Conservation (phyloP, 2,888 invertebrate species). For the Lasioglossum zephyrum region DNA sequence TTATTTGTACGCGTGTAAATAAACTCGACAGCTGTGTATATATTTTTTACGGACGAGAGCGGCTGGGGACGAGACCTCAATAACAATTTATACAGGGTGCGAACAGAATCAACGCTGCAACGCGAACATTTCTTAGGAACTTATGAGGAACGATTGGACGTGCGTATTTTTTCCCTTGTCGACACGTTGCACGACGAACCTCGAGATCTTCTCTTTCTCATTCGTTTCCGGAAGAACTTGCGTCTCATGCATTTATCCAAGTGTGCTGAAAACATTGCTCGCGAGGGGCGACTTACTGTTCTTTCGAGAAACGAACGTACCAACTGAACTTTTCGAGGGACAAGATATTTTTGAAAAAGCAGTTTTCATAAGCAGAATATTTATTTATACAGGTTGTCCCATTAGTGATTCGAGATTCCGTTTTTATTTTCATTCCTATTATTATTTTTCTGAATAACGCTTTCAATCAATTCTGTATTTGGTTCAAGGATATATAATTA, state of each 20-base stretch:
- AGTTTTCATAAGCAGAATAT: background rate
- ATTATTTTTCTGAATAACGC: background rate
- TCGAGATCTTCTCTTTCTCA: background rate
- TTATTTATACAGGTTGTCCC: background rate
- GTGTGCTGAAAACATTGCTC: background rate
- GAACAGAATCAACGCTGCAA: background rate
- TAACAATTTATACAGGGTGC: slow-evolving; percentile 15
- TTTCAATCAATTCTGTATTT: no score
- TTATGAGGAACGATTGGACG: background rate
- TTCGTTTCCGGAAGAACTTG: slow-evolving; percentile 18
- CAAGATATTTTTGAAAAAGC: background rate
- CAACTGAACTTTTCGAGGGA: slow-evolving; percentile 28
- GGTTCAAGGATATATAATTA: no score
- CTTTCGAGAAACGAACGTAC: background rate
- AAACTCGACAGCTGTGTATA: slow-evolving; percentile 24
- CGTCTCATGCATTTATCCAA: slow-evolving; percentile 46
- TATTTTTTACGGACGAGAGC: slow-evolving; percentile 11
- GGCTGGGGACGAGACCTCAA: slow-evolving; percentile 8
- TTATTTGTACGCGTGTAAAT: slow-evolving; percentile 48
- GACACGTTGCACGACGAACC: background rate
- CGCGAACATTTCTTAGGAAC: background rate
- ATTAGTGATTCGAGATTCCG: background rate
- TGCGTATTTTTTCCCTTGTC: background rate
- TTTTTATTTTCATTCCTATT: background rate
- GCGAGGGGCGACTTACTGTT: background rate